A percentile compares a stretch with the other conserved stretches of the same genome.
Evolutionary conservation across 2,797 vertebrate species (phyloP).

Genomic region (Allobates femoralis): DNA sequence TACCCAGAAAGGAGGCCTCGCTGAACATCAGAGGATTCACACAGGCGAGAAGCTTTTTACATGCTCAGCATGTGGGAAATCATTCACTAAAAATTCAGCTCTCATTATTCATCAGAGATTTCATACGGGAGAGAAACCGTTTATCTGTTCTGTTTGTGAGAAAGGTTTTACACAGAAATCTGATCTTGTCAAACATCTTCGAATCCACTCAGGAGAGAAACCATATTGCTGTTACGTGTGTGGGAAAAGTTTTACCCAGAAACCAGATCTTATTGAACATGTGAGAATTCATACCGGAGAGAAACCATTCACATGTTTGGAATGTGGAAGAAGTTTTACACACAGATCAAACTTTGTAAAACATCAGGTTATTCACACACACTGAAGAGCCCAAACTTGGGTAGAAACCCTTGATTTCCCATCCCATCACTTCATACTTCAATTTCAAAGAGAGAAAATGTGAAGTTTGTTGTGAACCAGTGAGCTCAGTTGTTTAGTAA

Average conservation of each 20-base stretch:
- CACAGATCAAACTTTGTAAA: constrained; percentile 20
- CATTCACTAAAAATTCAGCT: no score
- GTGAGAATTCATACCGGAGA: constrained; percentile 11
- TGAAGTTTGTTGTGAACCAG: background rate
- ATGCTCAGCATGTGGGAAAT: no score
- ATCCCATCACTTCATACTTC: background rate
- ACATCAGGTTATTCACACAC: background rate
- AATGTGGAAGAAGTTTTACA: no score
- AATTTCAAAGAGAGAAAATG: background rate
- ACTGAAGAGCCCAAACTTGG: background rate
- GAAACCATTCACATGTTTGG: no score
- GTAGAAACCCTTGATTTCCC: background rate
- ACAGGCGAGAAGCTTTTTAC: no score
- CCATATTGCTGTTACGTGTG: background rate
- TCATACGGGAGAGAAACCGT: no score
- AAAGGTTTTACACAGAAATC: no score
- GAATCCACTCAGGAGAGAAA: background rate
- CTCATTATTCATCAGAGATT: no score
- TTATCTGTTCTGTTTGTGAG: no score
- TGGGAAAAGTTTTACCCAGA: constrained; percentile 9
- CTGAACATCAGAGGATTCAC: no score
- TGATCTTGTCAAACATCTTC: background rate
- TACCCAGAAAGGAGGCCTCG: background rate
- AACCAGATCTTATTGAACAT: background rate
- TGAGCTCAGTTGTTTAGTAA: background rate